Evolutionary conservation across 2,888 invertebrate genomes (phyloP).

Genomic region (Andrena trimmerana): DNA sequence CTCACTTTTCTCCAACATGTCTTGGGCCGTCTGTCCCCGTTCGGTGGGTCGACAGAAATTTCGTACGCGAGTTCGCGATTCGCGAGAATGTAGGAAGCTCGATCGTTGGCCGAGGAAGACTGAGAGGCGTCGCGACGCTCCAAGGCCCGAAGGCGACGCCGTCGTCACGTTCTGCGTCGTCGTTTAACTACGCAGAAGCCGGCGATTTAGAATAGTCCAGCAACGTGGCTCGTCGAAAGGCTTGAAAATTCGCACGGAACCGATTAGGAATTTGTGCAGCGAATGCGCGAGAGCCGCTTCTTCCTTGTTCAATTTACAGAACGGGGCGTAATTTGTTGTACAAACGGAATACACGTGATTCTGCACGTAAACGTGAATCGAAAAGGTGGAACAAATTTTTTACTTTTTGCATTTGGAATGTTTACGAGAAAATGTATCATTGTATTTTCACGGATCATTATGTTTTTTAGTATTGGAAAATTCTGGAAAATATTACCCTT

Average conservation of each 20-base stretch:
- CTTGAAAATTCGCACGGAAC: slow-evolving; percentile 21
- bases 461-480: no score
- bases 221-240: slow-evolving; percentile 11
- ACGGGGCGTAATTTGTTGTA: background rate
- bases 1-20: slow-evolving; percentile 84
- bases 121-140: slow-evolving; percentile 83
- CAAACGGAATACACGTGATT: background rate
- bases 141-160: slow-evolving; percentile 56
- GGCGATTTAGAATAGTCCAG: slow-evolving; percentile 53
- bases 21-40: slow-evolving; percentile 1
- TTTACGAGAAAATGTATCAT: no score
- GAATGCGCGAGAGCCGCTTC: background rate
- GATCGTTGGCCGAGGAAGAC: slow-evolving; percentile 80
- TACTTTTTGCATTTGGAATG: no score
- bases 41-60: slow-evolving; percentile 4
- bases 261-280: background rate
- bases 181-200: slow-evolving; percentile 60
- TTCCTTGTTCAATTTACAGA: background rate
- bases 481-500: no score
- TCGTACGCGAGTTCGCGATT: slow-evolving; percentile 21
- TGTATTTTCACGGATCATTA: no score
- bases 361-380: no score
- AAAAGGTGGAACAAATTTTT: no score
- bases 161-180: slow-evolving; percentile 21
- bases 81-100: slow-evolving; percentile 53